phyloP scores from a whole-genome alignment of 2,113 vertebrate genomes.

The Syrrhaptes paradoxus region DNA sequence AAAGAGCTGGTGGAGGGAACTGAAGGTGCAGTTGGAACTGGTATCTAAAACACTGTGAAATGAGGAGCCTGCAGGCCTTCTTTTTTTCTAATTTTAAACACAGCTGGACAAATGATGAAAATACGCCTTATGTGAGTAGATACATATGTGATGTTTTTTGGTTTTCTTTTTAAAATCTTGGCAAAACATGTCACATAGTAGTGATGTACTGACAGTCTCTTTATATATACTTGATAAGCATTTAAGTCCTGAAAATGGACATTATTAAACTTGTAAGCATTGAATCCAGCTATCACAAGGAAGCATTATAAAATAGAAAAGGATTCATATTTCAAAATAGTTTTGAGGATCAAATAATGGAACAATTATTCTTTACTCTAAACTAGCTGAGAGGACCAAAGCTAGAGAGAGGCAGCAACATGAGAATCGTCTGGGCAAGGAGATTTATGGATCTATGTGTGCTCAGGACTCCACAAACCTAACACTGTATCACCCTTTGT shows the following conservation, averaged over 20 bases:
- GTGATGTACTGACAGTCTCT: background rate
- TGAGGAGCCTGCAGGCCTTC: background rate
- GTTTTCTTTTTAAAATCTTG: background rate
- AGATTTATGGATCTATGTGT: background rate
- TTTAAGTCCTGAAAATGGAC: background rate
- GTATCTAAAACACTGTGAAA: background rate
- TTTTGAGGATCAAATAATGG: background rate
- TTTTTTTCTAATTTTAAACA: background rate
- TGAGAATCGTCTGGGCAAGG: background rate
- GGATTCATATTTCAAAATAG: background rate
- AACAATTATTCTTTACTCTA: background rate
- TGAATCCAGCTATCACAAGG: background rate
- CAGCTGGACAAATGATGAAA: background rate
- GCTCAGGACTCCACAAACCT: background rate
- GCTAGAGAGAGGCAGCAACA: background rate
- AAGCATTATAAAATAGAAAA: background rate
- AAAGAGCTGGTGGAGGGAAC: background rate
- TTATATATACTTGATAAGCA: background rate
- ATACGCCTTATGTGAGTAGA: background rate
- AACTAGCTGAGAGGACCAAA: background rate
- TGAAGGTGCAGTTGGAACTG: background rate
- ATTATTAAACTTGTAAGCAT: background rate
- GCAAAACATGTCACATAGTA: background rate
- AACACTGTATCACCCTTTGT: background rate
- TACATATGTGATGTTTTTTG: background rate